Percentiles rank a stretch among this genome's conserved stretches.
Conservation (phyloP, 2,113 vertebrate species). For the Rhynchopsitta pachyrhyncha region DNA sequence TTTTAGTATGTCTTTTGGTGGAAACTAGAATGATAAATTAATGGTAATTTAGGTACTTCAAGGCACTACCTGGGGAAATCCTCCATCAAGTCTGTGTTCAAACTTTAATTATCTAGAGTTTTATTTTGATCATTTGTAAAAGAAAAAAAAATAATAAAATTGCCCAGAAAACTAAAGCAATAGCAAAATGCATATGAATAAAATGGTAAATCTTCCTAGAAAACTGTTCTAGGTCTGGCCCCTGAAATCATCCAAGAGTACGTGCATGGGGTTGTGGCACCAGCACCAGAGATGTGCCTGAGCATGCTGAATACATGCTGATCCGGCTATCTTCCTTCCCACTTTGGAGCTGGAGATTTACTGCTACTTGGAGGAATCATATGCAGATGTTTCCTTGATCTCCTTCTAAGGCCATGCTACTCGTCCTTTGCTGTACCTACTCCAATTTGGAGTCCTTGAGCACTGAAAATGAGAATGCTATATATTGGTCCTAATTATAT, state of each 20-base stretch:
- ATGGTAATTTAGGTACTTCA: not conserved
- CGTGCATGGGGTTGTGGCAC: not conserved
- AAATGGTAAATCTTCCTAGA: not conserved
- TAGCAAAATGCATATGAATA: not conserved
- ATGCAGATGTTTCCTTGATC: no score
- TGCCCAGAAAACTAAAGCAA: not conserved
- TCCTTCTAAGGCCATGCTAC: not conserved
- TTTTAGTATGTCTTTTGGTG: not conserved
- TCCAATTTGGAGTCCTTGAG: not conserved
- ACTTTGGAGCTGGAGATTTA: not conserved
- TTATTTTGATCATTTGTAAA: not conserved
- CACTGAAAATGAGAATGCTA: not conserved
- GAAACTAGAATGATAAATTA: not conserved
- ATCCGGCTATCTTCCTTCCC: not conserved
- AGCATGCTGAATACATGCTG: not conserved
- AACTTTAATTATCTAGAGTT: not conserved
- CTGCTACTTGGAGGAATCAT: not conserved
- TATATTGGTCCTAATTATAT: not conserved
- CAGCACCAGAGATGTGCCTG: not conserved
- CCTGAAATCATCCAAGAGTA: not conserved
- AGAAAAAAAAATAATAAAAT: not conserved
- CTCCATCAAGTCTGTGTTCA: not conserved
- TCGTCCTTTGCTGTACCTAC: not conserved
- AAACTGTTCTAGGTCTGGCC: not conserved
- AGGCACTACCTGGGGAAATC: not conserved